Conservation (phyloP, 2,113 vertebrate genomes). For the Pan troglodytes region NHGRI_mPanTro3-v2.1_pri NC_072413.2:51945501-51946000, state of each 20-base stretch:
- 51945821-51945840: neutral
- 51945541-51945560: neutral
- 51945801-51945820: no score
- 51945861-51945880: neutral
- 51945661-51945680: no score
- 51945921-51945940: neutral
- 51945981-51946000: neutral
- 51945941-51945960: neutral
- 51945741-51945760: neutral
- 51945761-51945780: neutral
- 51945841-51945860: neutral
- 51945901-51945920: neutral
- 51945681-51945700: neutral
- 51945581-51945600: neutral
- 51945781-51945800: no score
- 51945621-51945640: no score
- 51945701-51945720: neutral
- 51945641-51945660: no score
- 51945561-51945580: neutral
- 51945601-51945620: neutral
- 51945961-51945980: neutral
- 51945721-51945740: neutral
- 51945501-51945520: constrained; percentile 79
- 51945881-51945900: constrained; percentile 6
- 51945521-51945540: constrained; percentile 32